These are phyloP conservation scores for Ferrisia virgata DNA, from an alignment of 2,888 invertebrate genomes.

Conservation along the genomic window DNA sequence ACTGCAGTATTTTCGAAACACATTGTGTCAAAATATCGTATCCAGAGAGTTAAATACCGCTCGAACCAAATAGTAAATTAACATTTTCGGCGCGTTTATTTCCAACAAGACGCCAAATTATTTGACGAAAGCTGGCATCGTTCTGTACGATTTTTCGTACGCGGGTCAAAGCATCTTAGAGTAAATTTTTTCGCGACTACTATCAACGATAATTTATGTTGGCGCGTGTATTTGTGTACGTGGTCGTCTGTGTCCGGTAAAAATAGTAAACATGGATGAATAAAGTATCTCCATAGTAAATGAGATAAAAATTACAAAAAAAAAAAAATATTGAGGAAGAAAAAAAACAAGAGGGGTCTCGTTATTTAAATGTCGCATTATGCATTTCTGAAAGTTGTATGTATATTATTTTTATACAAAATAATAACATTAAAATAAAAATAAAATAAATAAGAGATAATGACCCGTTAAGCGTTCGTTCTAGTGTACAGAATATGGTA, in stretches of 20 bases:
- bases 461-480: no score
- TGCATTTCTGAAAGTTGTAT: no score
- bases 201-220: slow-evolving; percentile 8
- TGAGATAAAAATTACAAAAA: neutral
- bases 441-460: no score
- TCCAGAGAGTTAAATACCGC: neutral
- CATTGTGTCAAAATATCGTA: neutral
- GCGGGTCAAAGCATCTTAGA: neutral
- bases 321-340: no score
- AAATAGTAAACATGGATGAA: neutral
- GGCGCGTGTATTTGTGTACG: neutral
- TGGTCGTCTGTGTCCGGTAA: neutral
- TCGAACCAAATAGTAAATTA: neutral
- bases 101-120: neutral
- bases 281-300: neutral
- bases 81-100: neutral
- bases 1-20: neutral
- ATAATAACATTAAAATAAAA: no score
- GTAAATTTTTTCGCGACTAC: neutral
- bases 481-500: no score
- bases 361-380: no score
- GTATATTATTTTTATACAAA: no score
- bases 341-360: no score
- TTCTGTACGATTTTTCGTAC: neutral
- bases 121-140: neutral